These are phyloP conservation scores for Coptotermes formosanus DNA, from an alignment of 1,140 invertebrate genomes.

Conservation along the genomic window DNA sequence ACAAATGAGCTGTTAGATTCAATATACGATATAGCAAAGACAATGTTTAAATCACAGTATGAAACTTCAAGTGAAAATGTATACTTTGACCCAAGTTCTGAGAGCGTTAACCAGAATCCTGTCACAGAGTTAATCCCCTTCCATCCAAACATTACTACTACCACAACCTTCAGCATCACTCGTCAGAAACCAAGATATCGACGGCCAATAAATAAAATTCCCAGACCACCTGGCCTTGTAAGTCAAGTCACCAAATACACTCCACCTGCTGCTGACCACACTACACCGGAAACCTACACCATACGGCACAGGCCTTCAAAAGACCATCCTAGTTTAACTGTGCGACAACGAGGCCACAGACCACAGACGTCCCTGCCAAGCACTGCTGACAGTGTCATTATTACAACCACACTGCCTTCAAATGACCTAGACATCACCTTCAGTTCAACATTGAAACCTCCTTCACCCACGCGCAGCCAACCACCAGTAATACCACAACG, in stretches of 20 bases:
- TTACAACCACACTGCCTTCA: background rate
- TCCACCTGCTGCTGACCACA: background rate
- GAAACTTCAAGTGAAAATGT: background rate
- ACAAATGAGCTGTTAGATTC: background rate
- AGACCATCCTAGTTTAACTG: background rate
- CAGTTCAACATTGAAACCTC: background rate
- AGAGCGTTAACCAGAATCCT: background rate
- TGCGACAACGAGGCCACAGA: background rate
- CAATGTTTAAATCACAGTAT: background rate
- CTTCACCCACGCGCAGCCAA: background rate
- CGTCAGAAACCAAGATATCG: background rate
- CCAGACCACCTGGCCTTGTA: background rate
- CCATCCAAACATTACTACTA: conserved; percentile 25
- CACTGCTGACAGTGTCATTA: background rate
- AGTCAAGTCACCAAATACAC: background rate
- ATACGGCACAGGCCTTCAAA: conserved; percentile 8
- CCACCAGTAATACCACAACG: background rate
- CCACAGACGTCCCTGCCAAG: background rate
- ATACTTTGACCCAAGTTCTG: background rate
- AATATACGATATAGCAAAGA: background rate
- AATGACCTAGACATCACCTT: background rate
- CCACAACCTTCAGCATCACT: conserved; percentile 24
- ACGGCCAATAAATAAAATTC: background rate
- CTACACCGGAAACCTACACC: conserved; percentile 22
- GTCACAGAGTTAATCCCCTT: background rate